Evolutionary conservation across 2,888 invertebrate genomes (phyloP), one percentile per base, ranked within the genome.

Genomic region (Ophraella communa): DNA sequence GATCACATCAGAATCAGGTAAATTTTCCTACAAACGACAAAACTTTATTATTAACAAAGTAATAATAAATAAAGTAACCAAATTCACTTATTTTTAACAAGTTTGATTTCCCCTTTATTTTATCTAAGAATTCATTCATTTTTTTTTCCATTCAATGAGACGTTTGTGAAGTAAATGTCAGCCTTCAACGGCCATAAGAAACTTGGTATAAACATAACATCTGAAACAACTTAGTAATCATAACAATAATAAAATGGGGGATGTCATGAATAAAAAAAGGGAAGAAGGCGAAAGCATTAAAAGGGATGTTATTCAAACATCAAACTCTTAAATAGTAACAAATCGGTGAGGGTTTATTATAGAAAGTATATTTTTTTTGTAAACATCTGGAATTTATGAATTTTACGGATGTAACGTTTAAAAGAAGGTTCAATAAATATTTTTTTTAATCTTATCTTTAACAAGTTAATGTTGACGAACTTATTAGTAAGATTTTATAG

Each of bases 171-270:
- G 27, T 49, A 17, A n/a, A 1, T 52, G 17, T 52, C 18, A 21
- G n/a, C 14, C 21, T 54, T 4, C 39, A 39, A 14, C 14, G 8
- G 27, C 11, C 27, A 14, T 51, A 10, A 27, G 24, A 51, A 24
- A 49, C 5, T 35, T 35, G 11, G 35, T 35, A 14, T 23, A 49
- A 24, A 49, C 27, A 14, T 7, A 24, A 55, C 55, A 55, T 55
- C 55, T 55, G 55, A 55, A 55, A 55, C 27, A 55, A 55, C 55
- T 55, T 55, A 11, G 55, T 55, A 44, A 42, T 24, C 18, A 55
- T 24, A 55, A 55, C 24, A 23, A 24, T 42, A 35, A 23, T 44
- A 35, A 55, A 39, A 54, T 42, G 14, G 17, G 27, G 20, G 18
- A n/a, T 53, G 35, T 18, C 21, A 21, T 53, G 35, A 39, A 35